phyloP scores from a whole-genome alignment of 2,797 vertebrate genomes.

The Eospalax fontanierii region DNA sequence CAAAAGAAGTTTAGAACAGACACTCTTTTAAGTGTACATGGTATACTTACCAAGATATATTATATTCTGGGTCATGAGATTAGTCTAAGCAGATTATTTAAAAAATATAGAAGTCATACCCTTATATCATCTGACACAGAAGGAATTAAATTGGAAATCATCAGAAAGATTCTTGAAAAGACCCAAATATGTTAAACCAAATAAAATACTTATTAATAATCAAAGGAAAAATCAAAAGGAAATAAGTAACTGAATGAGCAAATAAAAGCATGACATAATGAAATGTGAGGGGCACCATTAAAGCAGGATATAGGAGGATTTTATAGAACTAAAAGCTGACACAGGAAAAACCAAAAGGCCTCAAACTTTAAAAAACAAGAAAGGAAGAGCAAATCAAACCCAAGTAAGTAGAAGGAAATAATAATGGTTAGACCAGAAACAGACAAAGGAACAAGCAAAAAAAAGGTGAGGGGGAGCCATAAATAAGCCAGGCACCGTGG shows the following conservation, averaged over 20 bases:
- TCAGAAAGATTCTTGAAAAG: slow-evolving; percentile 42
- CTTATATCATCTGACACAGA: neutral
- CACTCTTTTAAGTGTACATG: slow-evolving; percentile 21
- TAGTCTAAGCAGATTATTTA: neutral
- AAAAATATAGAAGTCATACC: neutral
- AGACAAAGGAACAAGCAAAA: neutral
- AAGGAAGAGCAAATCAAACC: slow-evolving; percentile 21
- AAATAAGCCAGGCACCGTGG: neutral
- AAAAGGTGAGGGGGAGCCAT: neutral
- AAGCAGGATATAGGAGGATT: neutral
- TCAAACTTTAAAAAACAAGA: neutral
- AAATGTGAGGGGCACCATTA: neutral
- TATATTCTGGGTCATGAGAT: slow-evolving; percentile 38
- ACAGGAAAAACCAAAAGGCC: neutral
- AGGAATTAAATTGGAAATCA: slow-evolving; percentile 44
- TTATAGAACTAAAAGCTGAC: neutral
- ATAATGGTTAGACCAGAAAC: slow-evolving; percentile 42
- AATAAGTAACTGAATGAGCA: slow-evolving; percentile 35
- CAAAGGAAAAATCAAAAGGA: slow-evolving; percentile 26
- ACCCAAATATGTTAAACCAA: slow-evolving; percentile 34
- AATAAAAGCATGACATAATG: neutral
- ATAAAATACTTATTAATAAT: slow-evolving; percentile 47
- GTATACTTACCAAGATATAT: slow-evolving; percentile 29
- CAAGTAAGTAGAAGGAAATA: slow-evolving; percentile 24
- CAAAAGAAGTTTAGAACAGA: slow-evolving; percentile 1